These are phyloP conservation scores for Connochaetes taurinus DNA, from an alignment of 2,113 vertebrate species.

Conservation along the genomic window DNA sequence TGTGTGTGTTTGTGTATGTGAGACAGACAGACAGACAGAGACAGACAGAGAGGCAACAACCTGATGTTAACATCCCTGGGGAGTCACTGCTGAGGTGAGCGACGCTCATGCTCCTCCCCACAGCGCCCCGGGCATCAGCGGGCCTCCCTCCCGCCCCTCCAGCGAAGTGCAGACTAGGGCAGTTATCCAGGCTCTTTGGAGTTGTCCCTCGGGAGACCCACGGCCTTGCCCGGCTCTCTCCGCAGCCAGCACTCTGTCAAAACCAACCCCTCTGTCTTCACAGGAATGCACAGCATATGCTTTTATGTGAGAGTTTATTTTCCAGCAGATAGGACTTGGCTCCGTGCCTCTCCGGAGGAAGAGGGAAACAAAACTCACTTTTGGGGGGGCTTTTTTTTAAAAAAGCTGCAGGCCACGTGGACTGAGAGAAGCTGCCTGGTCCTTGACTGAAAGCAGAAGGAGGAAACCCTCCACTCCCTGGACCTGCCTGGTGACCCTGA, in stretches of 20 bases:
- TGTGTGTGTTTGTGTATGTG: background rate
- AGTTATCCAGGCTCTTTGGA: accelerated
- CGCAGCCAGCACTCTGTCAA: background rate
- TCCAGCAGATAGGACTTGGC: background rate
- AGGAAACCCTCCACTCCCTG: accelerated
- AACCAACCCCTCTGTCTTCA: background rate
- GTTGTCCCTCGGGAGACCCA: accelerated
- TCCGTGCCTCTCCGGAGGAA: background rate
- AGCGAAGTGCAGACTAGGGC: accelerated
- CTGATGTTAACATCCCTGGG: accelerated
- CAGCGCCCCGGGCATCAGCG: too few species aligned
- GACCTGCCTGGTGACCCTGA: background rate
- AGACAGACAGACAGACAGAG: accelerated
- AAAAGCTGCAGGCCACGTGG: background rate
- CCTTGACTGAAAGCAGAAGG: background rate
- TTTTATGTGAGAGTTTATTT: too few species aligned
- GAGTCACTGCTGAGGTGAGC: background rate
- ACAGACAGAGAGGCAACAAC: accelerated
- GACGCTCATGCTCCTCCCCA: accelerated
- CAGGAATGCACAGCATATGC: background rate
- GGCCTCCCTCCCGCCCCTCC: accelerated
- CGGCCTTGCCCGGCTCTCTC: background rate
- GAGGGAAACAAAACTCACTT: background rate
- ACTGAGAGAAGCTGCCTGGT: background rate
- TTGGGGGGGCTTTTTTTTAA: background rate